phyloP scores from a whole-genome alignment of 1,140 invertebrate genomes.

The Ptiloglossa arizonensis region DNA sequence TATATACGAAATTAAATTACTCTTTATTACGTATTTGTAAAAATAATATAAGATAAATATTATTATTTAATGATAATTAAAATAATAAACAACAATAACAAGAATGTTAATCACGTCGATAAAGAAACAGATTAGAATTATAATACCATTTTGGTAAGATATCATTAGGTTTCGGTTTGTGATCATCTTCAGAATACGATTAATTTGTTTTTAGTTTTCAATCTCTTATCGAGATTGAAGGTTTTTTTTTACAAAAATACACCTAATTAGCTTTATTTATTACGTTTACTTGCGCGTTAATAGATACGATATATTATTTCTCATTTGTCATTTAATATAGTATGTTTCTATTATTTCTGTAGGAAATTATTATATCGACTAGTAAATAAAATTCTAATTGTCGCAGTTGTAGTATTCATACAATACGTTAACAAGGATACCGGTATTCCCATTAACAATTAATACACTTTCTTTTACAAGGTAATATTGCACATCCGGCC shows the following conservation, averaged over 20 bases:
- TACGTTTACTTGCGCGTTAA: neutral
- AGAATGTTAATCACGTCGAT: conserved; percentile 6
- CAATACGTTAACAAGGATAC: neutral
- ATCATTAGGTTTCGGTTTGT: conserved; percentile 48
- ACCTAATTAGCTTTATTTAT: neutral
- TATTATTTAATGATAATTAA: conserved; percentile 4
- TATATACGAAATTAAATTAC: neutral
- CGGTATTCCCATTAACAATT: neutral
- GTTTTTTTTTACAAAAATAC: neutral
- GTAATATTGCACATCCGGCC: conserved; percentile 75
- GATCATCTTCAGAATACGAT: neutral
- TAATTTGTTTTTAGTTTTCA: conserved; percentile 1
- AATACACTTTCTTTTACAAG: conserved; percentile 10
- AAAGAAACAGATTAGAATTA: conserved; percentile 41
- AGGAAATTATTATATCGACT: conserved; percentile 26
- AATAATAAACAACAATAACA: conserved; percentile 23
- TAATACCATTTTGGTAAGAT: conserved; percentile 74
- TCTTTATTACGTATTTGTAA: neutral
- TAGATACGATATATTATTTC: neutral
- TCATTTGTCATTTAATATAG: neutral
- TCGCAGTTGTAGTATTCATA: conserved; percentile 3
- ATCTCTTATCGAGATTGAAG: neutral
- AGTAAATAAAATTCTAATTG: conserved; percentile 35
- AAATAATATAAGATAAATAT: neutral
- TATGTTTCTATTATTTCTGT: neutral